Evolutionary conservation across 2,888 invertebrate genomes (phyloP), one percentile per base, ranked within the genome.

Genomic region (Pseudococcus longispinus): DNA sequence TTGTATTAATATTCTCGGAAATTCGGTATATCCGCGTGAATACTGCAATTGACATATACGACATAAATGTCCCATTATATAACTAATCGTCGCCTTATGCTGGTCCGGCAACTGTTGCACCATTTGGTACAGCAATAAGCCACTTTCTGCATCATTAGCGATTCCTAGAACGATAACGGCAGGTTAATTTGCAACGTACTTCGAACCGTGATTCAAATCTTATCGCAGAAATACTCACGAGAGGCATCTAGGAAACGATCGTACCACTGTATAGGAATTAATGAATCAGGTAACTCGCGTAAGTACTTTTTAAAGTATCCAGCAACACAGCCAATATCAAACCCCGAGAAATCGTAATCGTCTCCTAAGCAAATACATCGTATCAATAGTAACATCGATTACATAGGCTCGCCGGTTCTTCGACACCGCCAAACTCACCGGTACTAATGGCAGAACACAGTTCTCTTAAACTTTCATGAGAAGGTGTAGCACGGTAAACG

Each of bases 251-350:
- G 92, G 90, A 95, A 95, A 89, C 92, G 92, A 89, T 94, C 94
- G 90, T 95, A 95, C 92, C 93, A 93, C 90, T 93, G 93, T 51
- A 94, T 94, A 32, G 95, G 95, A 89, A 95, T 94, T 85, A 95
- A 92, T 5, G 95, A 94, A 90, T 95, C 95, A 0, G 95, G 95
- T 88, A 95, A 91, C 90, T 95, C 95, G 82, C 94, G 91, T 70
- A 95, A 91, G 90, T 94, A 95, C 90, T 94, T 94, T 90, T 95
- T 95, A 88, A 95, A 91, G 84, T 93, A 92, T 88, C 93, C 93
- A 29, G 93, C 92, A 88, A 94, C 92, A 89, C 92, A 92, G 32
- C 85, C 77, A 23, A 88, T 87, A 80, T 89, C 89, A 60, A 88
- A 89, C 11, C 65, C 87, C 70, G 87, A 87, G 89, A 85, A 84